A percentile compares a stretch with the other conserved stretches of the same genome.
Evolutionary conservation across 1,140 invertebrate genomes (phyloP).

Genomic region (Colletes latitarsis): DNA sequence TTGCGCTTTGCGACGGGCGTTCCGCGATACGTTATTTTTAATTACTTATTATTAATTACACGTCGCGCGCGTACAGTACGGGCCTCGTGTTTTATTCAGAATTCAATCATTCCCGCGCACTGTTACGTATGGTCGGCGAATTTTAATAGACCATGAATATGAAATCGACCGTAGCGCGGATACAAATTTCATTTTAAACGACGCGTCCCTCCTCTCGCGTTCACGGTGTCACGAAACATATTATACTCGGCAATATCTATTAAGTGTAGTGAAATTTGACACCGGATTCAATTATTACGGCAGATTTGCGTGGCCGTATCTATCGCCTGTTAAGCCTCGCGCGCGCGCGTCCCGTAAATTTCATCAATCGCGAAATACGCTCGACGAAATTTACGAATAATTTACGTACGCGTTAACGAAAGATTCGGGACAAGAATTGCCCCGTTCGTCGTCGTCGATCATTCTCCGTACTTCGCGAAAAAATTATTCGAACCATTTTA

Average conservation of each 20-base stretch:
- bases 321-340: not conserved
- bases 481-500: too few species aligned
- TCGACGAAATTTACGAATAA: not conserved
- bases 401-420: not conserved
- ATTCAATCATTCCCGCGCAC: slow-evolving; percentile 33
- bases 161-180: slow-evolving; percentile 15
- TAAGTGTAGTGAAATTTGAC: slow-evolving; percentile 36
- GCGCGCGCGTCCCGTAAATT: not conserved
- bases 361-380: not conserved
- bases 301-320: slow-evolving; percentile 18
- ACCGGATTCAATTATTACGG: slow-evolving; percentile 36
- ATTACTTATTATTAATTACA: slow-evolving; percentile 37
- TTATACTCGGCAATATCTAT: slow-evolving; percentile 40
- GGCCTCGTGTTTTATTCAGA: slow-evolving; percentile 27
- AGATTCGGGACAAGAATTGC: not conserved
- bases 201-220: not conserved
- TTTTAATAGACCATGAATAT: slow-evolving; percentile 52
- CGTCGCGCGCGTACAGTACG: not conserved
- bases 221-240: slow-evolving; percentile 15
- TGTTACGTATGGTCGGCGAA: slow-evolving; percentile 13
- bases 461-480: too few species aligned
- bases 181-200: slow-evolving; percentile 47
- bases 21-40: too few species aligned
- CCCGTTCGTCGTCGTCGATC: too few species aligned
- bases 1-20: too few species aligned